Evolutionary conservation across 92 coral and sea anemone genomes (phyloP), one percentile per base, ranked within the genome.

Genomic region (Siderastrea siderea): DNA sequence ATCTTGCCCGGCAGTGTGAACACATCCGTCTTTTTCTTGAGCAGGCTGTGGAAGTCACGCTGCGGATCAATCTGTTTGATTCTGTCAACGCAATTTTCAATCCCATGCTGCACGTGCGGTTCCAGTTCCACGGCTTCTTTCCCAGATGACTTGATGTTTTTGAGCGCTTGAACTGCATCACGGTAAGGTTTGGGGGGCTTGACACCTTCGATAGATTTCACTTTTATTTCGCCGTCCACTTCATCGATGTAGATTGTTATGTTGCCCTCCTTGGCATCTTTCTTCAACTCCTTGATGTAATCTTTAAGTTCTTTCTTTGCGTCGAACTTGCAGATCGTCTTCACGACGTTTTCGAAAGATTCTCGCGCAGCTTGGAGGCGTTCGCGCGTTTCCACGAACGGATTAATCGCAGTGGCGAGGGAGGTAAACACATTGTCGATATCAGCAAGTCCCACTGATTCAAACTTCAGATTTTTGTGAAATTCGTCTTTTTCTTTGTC

Each of bases 151-250:
- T 88, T 88, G 58, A 95, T 77, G 74, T 92, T 86, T 68, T 84
- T 91, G 66, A 95, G 80, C 8, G 96, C 89, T 77, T 95, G 81
- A 57, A 92, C 98, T 0, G 96, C 98, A 77, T 95, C 92, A 54
- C 98, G 88, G 76, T 95, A 95, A 13, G 90, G 94, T 54, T 87
- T 92, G 16, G 98, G 98, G 5, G 96, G 96, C 14, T 91, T 92
- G 38, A 95, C 92, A 47, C 98, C 98, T 63, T 86, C 68, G 70
- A 93, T 79, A 0, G 95, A 90, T 51, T 84, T 92, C 3, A 95
- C 85, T 66, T 90, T 90, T 59, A 95, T 90, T 19, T 83, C 83
- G 9, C 87, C 94, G 74, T 93, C 93, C 15, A 9, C 81, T 45
- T 83, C 84, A 67, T 95, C 96, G 15, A 95, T 79, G 73, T 90